Percentiles rank a stretch among this genome's conserved stretches.
Conservation (phyloP, 2,888 invertebrate genomes). For the Drosophila formosana region DNA sequence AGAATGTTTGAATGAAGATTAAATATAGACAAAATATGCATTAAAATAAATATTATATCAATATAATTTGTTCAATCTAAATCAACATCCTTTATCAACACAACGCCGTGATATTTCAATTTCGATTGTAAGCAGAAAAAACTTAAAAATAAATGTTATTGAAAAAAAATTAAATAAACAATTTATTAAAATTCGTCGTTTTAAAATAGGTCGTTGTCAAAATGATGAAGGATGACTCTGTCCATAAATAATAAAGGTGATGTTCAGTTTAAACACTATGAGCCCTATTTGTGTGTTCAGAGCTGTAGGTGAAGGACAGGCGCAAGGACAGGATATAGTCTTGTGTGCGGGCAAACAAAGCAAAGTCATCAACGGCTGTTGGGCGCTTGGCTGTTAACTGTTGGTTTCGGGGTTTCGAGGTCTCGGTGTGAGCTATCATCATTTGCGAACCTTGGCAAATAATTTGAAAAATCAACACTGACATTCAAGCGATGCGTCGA, state of each 20-base stretch:
- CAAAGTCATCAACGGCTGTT: slow-evolving; percentile 64
- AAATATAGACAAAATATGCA: background rate
- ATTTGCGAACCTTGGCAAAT: slow-evolving; percentile 76
- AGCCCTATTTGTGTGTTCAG: background rate
- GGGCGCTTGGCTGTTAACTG: slow-evolving; percentile 2
- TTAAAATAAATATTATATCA: no score
- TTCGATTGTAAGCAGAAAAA: no score
- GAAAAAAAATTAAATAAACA: no score
- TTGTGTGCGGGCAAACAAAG: slow-evolving; percentile 50
- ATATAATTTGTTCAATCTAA: background rate
- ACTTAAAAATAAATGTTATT: no score
- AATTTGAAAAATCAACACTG: slow-evolving; percentile 82
- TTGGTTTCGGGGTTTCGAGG: background rate
- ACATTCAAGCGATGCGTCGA: slow-evolving; percentile 51
- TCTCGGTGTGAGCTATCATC: slow-evolving; percentile 52
- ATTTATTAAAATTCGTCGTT: no score
- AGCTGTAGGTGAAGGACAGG: slow-evolving; percentile 12
- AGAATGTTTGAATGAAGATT: background rate
- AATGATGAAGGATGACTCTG: no score
- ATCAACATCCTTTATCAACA: background rate
- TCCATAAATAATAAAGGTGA: no score
- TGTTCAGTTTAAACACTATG: background rate
- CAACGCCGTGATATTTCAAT: no score
- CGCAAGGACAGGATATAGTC: slow-evolving; percentile 11
- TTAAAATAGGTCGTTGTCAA: no score